Conservation (phyloP, 2,113 vertebrate species). For the Labeo rohita region DNA sequence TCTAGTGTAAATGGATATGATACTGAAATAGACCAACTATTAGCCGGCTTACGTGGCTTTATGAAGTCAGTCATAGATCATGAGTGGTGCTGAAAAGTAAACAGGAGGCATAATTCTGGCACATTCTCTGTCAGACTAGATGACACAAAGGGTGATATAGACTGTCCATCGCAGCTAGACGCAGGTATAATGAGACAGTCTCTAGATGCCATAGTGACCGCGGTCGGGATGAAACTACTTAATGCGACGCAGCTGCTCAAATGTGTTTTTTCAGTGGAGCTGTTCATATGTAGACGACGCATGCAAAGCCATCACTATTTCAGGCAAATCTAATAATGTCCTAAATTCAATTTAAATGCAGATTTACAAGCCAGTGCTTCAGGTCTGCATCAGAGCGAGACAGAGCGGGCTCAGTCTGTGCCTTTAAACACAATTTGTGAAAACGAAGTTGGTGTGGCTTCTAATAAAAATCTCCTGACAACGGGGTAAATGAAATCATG, state of each 20-base stretch:
- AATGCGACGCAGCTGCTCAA: conserved; percentile 24
- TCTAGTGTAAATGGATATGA: conserved; percentile 7
- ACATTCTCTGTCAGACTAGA: conserved; percentile 45
- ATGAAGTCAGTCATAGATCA: conserved; percentile 10
- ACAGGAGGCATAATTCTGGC: conserved; percentile 27
- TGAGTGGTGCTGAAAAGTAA: conserved; percentile 3
- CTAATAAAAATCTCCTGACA: conserved; percentile 60
- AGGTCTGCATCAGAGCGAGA: conserved; percentile 25
- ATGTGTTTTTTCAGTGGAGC: not conserved
- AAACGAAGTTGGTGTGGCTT: conserved; percentile 43
- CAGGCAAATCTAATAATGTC: conserved; percentile 63
- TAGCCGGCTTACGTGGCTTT: conserved; percentile 40
- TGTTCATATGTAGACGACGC: conserved; percentile 3
- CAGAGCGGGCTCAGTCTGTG: conserved; percentile 46
- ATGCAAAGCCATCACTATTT: conserved; percentile 51
- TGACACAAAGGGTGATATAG: conserved; percentile 33
- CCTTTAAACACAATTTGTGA: conserved; percentile 54
- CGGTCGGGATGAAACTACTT: conserved; percentile 34
- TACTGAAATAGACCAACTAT: conserved; percentile 39
- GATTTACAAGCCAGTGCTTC: conserved; percentile 39
- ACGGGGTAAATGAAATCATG: conserved; percentile 48
- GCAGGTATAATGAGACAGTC: conserved; percentile 45
- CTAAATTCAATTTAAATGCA: conserved; percentile 64
- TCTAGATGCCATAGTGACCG: conserved; percentile 24
- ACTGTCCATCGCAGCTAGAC: conserved; percentile 25